Base-by-base conservation (phyloP, 2,888 invertebrate species). In the Zaprionus obscuricornis region DNA sequence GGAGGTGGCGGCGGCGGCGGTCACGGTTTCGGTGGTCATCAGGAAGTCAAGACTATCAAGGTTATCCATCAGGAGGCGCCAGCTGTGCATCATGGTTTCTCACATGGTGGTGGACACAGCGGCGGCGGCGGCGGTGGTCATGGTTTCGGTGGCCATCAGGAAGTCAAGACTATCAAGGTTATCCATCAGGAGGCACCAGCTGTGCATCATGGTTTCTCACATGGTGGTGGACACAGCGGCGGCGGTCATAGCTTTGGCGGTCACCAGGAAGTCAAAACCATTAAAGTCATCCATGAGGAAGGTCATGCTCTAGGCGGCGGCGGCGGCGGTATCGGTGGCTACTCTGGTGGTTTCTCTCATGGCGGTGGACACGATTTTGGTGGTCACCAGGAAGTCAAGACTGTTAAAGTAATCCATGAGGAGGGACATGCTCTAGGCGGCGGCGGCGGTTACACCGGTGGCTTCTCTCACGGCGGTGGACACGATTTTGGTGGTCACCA, bases 241-340 rank as follows among this genome's bases (percentile, higher is more conserved):
- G 62, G 20, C 13, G 58, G 26, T 0, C 42, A 29, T 24, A 46
- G 39, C 17, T 29, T 33, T 4, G 74, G 68, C 5, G 74, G 72
- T 2, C 82, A 83, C 10, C 67, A 85, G 37, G 78, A 83, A n/a
- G 58, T 84, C 7, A 74, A 85, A 49, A 79, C 76, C 6, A 62
- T 86, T 8, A 79, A 84, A 56, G 86, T 85, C 1, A 76, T 86
- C 31, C 86, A 85, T 14, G 71, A 74, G 17, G 70, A 66, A 27
- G 79, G 60, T 6, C 70, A 56, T 8, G 74, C 52, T 49, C 46
- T 62, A 1, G 77, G 66, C 16, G 63, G 66, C 49, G 62, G 63
- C 8, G 69, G 63, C 1, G 66, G 65, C 8, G 59, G 66, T 5
- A 26, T 46, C 1, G 76, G 77, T 3, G 74, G 76, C 4, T 51